These are phyloP conservation scores for Hepsetus odoe DNA, from an alignment of 2,113 vertebrate genomes.

Conservation along the genomic window DNA sequence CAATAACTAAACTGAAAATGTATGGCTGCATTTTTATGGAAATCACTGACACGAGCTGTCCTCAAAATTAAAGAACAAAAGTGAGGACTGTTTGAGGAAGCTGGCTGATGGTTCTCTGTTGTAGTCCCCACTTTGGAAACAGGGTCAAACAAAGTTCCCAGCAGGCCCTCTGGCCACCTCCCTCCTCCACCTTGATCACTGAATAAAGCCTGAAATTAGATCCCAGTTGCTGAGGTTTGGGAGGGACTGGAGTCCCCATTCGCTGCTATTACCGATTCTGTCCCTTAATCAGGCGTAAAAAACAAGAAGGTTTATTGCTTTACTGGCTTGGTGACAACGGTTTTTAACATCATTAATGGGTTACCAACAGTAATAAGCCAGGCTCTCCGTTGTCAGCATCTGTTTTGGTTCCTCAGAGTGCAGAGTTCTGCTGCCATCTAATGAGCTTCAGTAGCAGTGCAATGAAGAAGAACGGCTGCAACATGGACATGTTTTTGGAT, in stretches of 20 bases:
- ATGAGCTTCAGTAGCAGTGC: background rate
- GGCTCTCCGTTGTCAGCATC: too few species aligned
- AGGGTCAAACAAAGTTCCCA: conserved; percentile 1
- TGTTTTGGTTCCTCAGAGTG: too few species aligned
- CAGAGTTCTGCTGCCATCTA: background rate
- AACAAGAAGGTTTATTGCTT: background rate
- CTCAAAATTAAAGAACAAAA: background rate
- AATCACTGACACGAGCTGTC: background rate
- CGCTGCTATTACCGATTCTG: background rate
- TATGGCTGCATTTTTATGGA: background rate
- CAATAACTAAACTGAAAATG: too few species aligned
- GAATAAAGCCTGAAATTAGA: background rate
- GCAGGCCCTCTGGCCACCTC: background rate
- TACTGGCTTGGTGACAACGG: too few species aligned
- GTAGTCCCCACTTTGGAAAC: background rate
- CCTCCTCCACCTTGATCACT: background rate
- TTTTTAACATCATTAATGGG: too few species aligned
- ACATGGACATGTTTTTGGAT: too few species aligned
- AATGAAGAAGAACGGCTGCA: background rate
- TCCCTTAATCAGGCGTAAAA: background rate
- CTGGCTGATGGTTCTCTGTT: background rate
- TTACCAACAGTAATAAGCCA: too few species aligned
- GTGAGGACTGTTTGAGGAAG: background rate
- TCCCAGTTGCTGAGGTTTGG: background rate
- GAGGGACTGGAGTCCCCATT: background rate